Conservation (phyloP, 1,140 invertebrate genomes). For the Pararge aegeria region DNA sequence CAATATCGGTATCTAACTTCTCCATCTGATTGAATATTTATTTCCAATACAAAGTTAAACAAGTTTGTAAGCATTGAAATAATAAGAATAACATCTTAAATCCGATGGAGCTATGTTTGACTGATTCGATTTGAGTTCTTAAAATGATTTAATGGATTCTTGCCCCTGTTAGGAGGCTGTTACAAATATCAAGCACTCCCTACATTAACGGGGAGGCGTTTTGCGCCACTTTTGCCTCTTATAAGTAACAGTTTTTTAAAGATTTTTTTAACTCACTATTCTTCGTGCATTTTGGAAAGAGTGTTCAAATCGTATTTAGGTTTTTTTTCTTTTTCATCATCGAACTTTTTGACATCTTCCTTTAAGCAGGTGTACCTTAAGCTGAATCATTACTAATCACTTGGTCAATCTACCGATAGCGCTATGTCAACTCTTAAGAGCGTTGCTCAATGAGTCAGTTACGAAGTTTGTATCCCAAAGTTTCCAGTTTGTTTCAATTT, state of each 20-base stretch:
- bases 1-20: constrained; percentile 8
- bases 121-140: constrained; percentile 65
- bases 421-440: neutral
- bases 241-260: too few species aligned
- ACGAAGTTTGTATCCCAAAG: constrained; percentile 54
- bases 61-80: constrained; percentile 5
- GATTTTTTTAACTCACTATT: too few species aligned
- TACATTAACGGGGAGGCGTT: neutral
- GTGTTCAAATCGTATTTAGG: too few species aligned
- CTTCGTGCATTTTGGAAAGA: too few species aligned
- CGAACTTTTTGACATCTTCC: too few species aligned
- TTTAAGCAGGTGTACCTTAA: too few species aligned
- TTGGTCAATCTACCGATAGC: too few species aligned
- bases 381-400: too few species aligned
- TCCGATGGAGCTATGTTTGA: constrained; percentile 43
- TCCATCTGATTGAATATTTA: constrained; percentile 5
- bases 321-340: too few species aligned
- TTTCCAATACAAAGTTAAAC: constrained; percentile 10
- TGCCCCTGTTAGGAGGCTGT: constrained; percentile 46
- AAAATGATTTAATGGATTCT: constrained; percentile 63
- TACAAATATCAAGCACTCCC: neutral
- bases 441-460: constrained; percentile 25
- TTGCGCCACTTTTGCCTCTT: too few species aligned
- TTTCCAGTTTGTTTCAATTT: constrained; percentile 73
- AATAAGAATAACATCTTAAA: constrained; percentile 37